Percentiles rank a stretch among this genome's conserved stretches.
phyloP scores from a whole-genome alignment of 2,113 vertebrate genomes.

The Copsychus sechellarum region DNA sequence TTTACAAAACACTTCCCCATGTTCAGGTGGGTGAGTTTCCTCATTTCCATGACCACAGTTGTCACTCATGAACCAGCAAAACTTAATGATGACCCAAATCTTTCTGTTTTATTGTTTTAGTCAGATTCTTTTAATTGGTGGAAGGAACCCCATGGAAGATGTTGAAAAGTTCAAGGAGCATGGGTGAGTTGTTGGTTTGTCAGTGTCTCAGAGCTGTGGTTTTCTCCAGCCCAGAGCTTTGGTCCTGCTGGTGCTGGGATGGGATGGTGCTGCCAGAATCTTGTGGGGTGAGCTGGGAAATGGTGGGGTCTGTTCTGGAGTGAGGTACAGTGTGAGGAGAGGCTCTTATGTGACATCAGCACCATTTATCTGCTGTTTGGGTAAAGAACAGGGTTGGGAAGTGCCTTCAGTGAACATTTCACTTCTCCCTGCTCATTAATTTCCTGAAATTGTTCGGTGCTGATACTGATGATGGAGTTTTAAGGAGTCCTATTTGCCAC shows the following conservation, averaged over 20 bases:
- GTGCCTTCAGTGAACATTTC: neutral
- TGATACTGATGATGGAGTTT: neutral
- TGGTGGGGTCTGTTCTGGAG: neutral
- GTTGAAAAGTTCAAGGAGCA: constrained; percentile 87
- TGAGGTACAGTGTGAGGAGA: rapidly evolving
- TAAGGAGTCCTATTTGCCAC: neutral
- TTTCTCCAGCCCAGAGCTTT: neutral
- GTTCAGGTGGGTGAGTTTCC: constrained; percentile 79
- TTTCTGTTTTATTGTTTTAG: constrained; percentile 63
- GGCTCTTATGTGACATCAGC: neutral
- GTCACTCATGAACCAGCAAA: rapidly evolving
- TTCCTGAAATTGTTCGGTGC: neutral
- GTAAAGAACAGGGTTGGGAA: neutral
- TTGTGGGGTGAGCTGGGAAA: neutral
- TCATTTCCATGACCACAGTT: neutral
- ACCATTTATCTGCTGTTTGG: neutral
- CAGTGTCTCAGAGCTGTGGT: neutral
- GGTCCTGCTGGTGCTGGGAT: neutral
- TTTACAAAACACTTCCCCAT: constrained; percentile 87
- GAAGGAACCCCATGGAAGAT: constrained; percentile 91
- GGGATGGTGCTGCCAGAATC: neutral
- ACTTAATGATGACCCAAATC: neutral
- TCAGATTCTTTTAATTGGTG: constrained; percentile 93
- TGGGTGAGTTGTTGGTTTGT: constrained; percentile 75
- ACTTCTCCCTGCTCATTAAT: neutral